These are phyloP conservation scores for Champsocephalus esox DNA, from an alignment of 2,797 vertebrate genomes.

Conservation along the genomic window DNA sequence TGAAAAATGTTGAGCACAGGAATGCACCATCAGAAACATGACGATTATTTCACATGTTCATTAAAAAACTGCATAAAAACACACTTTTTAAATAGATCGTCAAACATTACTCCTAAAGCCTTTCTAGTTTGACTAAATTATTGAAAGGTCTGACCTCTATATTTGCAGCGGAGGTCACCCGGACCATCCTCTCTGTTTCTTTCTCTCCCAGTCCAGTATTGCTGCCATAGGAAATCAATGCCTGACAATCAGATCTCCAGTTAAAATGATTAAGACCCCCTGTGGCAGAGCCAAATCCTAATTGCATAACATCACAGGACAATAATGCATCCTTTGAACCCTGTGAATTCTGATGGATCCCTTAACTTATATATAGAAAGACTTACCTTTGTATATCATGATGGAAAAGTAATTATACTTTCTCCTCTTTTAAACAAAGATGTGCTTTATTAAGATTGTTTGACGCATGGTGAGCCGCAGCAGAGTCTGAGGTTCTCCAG, in stretches of 20 bases:
- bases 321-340: background rate
- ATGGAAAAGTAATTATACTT: background rate
- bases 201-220: background rate
- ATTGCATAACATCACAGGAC: conserved; percentile 24
- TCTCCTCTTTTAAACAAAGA: background rate
- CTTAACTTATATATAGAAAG: background rate
- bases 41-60: background rate
- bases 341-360: background rate
- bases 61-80: background rate
- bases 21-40: background rate
- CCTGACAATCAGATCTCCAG: conserved; percentile 8
- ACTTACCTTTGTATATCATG: background rate
- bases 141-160: conserved; percentile 27
- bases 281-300: conserved; percentile 2
- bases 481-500: conserved; percentile 16
- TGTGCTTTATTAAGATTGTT: background rate
- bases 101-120: background rate
- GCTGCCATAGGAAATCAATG: conserved; percentile 46
- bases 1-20: background rate
- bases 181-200: conserved; percentile 9
- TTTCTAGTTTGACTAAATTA: background rate
- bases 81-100: background rate
- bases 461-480: background rate
- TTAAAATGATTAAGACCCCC: conserved; percentile 30
- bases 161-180: conserved; percentile 23